A percentile compares a stretch with the other conserved stretches of the same genome.
These are phyloP conservation scores for Coelopa frigida DNA, from an alignment of 1,140 invertebrate species.

Conservation along the genomic window DNA sequence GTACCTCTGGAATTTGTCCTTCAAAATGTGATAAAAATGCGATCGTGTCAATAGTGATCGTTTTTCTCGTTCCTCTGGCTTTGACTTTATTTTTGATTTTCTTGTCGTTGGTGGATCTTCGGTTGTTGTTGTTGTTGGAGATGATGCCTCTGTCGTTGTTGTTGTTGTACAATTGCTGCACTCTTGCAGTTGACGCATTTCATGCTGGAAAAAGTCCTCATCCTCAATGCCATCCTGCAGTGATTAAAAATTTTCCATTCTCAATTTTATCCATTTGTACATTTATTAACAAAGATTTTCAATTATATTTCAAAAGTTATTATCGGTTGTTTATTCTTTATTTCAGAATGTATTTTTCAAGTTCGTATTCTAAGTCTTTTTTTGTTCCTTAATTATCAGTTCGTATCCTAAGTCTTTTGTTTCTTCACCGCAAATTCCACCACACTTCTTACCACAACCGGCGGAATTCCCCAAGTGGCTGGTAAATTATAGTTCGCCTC, in stretches of 20 bases:
- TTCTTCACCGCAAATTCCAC: no score
- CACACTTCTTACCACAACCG: constrained; percentile 36
- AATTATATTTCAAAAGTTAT: neutral
- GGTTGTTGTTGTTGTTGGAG: neutral
- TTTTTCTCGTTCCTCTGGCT: neutral
- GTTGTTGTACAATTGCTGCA: constrained; percentile 5
- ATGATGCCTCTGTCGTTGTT: neutral
- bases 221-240: constrained; percentile 9
- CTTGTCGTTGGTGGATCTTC: neutral
- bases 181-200: neutral
- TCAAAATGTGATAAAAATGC: constrained; percentile 32
- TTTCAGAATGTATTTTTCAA: neutral
- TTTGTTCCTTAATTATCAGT: constrained; percentile 3
- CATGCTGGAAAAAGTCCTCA: constrained; percentile 9
- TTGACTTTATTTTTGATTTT: neutral
- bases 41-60: constrained; percentile 23
- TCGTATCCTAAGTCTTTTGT: neutral
- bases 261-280: neutral
- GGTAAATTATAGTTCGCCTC: constrained; percentile 61
- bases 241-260: neutral
- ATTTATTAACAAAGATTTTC: neutral
- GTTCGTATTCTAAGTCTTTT: neutral
- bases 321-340: neutral
- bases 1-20: constrained; percentile 21
- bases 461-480: constrained; percentile 25